phyloP scores from a whole-genome alignment of 2,113 vertebrate genomes.

The Pachyramphus minor region DNA sequence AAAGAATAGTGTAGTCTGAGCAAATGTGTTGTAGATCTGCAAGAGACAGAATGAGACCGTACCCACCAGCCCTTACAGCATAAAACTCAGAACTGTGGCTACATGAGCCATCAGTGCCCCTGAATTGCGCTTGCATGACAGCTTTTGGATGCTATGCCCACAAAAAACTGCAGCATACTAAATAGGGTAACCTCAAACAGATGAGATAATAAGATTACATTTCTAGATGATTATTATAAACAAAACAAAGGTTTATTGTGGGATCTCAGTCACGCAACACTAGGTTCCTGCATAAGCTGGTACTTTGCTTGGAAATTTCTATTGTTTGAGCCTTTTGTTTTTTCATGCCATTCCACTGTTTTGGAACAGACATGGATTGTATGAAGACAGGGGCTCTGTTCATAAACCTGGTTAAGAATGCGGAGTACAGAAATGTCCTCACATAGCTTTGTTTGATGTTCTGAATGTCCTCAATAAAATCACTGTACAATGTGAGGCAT shows the following conservation, averaged over 20 bases:
- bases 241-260: not conserved
- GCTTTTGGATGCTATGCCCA: not conserved
- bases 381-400: not conserved
- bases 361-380: not conserved
- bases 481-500: not conserved
- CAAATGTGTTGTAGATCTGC: not conserved
- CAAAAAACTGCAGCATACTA: not conserved
- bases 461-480: not conserved
- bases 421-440: not conserved
- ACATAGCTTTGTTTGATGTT: not conserved
- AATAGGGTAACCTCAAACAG: not conserved
- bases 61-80: not conserved
- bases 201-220: not conserved
- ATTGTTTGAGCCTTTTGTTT: not conserved
- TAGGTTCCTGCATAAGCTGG: not conserved
- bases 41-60: not conserved
- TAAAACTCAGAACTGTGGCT: not conserved
- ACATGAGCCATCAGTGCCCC: not conserved
- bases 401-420: not conserved
- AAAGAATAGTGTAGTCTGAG: not conserved
- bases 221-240: not conserved
- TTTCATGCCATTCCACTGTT: not conserved
- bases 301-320: not conserved
- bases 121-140: rapidly evolving
- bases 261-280: not conserved